phyloP scores from a whole-genome alignment of 2,113 vertebrate species.

The Typhlomys cinereus region DNA sequence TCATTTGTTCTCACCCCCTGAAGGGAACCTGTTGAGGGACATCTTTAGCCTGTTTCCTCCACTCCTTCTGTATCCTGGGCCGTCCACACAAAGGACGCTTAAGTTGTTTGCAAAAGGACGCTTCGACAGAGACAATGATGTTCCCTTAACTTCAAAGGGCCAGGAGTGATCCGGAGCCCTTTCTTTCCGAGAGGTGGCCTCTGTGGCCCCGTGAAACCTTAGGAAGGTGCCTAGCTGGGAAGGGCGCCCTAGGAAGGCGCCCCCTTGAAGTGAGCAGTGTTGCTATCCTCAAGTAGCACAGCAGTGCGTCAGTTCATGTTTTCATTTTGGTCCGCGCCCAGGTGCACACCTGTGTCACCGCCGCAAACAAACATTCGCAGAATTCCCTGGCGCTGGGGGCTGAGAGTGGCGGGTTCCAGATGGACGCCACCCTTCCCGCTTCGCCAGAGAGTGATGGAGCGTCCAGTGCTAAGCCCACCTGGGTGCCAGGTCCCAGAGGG shows the following conservation, averaged over 20 bases:
- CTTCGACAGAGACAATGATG: constrained; percentile 69
- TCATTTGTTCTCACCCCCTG: constrained; percentile 56
- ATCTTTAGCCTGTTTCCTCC: constrained; percentile 19
- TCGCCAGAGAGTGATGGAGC: accelerated
- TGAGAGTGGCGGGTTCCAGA: neutral
- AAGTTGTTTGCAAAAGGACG: constrained; percentile 63
- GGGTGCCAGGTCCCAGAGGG: constrained; percentile 11
- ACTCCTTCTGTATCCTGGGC: constrained; percentile 45
- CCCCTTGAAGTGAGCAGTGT: constrained; percentile 73
- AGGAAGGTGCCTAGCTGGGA: constrained; percentile 45
- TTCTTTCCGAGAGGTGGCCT: constrained; percentile 77
- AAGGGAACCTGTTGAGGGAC: constrained; percentile 39
- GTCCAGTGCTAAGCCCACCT: neutral
- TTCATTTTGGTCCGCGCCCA: constrained; percentile 71
- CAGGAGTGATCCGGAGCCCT: constrained; percentile 76
- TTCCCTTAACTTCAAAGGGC: constrained; percentile 60
- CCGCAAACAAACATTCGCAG: constrained; percentile 39
- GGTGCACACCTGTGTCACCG: constrained; percentile 69
- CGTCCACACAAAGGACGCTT: constrained; percentile 60
- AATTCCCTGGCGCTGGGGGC: constrained; percentile 49
- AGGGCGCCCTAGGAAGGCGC: constrained; percentile 76
- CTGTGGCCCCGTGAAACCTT: constrained; percentile 66
- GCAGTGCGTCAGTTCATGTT: constrained; percentile 73
- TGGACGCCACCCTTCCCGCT: constrained; percentile 24
- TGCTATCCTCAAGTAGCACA: constrained; percentile 72